Percentiles rank a stretch among this genome's conserved stretches.
phyloP scores from a whole-genome alignment of 2,888 invertebrate genomes.

The Folsomia manolachei region DNA sequence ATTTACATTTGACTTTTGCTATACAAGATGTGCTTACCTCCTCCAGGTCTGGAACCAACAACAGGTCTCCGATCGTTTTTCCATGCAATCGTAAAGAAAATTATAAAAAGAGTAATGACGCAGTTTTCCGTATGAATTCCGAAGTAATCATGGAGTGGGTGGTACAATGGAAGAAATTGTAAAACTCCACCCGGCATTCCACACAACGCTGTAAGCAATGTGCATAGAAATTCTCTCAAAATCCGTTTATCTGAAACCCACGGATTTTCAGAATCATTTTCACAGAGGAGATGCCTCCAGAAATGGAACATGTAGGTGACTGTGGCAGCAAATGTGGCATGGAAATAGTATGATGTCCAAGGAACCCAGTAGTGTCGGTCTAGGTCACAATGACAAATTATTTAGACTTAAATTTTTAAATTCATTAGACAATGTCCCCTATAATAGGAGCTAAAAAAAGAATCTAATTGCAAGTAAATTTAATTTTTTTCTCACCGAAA shows the following conservation, averaged over 20 bases:
- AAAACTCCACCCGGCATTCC: slow-evolving; percentile 72
- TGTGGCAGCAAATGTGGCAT: slow-evolving; percentile 70
- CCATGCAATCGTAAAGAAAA: slow-evolving; percentile 63
- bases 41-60: slow-evolving; percentile 13
- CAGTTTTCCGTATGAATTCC: slow-evolving; percentile 71
- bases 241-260: slow-evolving; percentile 51
- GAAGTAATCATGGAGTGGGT: slow-evolving; percentile 69
- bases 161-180: slow-evolving; percentile 71
- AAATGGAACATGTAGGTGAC: slow-evolving; percentile 68
- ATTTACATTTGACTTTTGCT: too few relatives aligned
- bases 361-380: slow-evolving; percentile 79
- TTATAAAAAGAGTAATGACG: slow-evolving; percentile 63
- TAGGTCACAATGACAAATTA: too few relatives aligned
- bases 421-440: too few relatives aligned
- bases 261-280: slow-evolving; percentile 38
- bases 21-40: too few relatives aligned
- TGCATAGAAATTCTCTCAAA: slow-evolving; percentile 59
- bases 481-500: too few relatives aligned
- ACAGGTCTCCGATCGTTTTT: slow-evolving; percentile 60
- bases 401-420: too few relatives aligned
- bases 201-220: slow-evolving; percentile 62
- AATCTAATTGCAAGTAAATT: too few relatives aligned
- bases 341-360: slow-evolving; percentile 80
- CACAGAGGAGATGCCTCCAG: slow-evolving; percentile 55
- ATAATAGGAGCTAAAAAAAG: too few relatives aligned